These are phyloP conservation scores for Helostoma temminkii DNA, from an alignment of 2,797 vertebrate genomes.

Conservation along the genomic window DNA sequence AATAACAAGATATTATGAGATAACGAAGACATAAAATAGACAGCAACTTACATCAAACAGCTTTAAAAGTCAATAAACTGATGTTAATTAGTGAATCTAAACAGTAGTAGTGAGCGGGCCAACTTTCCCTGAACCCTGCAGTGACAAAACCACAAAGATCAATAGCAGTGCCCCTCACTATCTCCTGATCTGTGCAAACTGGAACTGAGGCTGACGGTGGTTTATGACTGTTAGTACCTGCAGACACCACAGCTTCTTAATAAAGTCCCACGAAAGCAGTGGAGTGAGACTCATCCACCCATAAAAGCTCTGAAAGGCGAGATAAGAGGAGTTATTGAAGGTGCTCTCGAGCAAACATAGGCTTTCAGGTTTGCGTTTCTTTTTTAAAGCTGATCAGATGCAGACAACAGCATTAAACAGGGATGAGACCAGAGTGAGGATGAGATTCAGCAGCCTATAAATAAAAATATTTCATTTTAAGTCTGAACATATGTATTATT, in stretches of 20 bases:
- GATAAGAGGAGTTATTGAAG: slow-evolving; percentile 45
- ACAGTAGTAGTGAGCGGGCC: slow-evolving; percentile 11
- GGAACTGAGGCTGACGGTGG: slow-evolving; percentile 6
- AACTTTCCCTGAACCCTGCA: slow-evolving; percentile 6
- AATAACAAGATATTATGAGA: neutral
- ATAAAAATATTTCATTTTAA: slow-evolving; percentile 17
- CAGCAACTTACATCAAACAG: neutral
- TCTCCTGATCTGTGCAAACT: slow-evolving; percentile 15
- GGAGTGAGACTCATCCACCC: neutral
- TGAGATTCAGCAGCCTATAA: neutral
- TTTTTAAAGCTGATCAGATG: slow-evolving; percentile 16
- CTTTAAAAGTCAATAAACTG: slow-evolving; percentile 18
- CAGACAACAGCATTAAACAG: neutral
- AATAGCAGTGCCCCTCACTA: slow-evolving; percentile 8
- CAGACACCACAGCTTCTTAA: slow-evolving; percentile 30
- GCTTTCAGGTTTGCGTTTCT: slow-evolving; percentile 12
- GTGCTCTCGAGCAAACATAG: slow-evolving; percentile 28
- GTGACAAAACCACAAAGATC: slow-evolving; percentile 38
- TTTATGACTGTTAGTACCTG: slow-evolving; percentile 22
- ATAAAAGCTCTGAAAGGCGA: slow-evolving; percentile 13
- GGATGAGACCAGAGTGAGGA: neutral
- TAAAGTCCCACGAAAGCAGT: slow-evolving; percentile 5
- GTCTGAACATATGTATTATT: slow-evolving; percentile 6
- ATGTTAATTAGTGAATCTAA: slow-evolving; percentile 25
- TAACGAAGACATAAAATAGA: neutral